Evolutionary conservation across 2,797 vertebrate species (phyloP).

Genomic region (Pelochelys cantorii): DNA sequence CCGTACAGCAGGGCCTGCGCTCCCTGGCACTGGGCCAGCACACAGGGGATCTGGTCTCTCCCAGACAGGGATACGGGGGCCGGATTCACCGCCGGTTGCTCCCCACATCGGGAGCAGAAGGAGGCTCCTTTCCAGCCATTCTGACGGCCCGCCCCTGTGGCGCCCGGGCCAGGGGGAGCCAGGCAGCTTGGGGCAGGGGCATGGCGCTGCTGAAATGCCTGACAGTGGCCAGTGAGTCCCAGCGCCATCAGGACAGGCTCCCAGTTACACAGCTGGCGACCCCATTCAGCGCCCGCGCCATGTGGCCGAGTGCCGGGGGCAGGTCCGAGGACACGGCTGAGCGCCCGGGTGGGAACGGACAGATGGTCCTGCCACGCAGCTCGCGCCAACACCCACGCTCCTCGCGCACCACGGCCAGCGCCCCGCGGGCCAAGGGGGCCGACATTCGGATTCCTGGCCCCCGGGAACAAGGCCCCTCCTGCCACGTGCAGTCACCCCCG

Average conservation of each 20-base stretch:
- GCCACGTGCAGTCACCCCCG: neutral
- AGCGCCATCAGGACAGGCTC: slow-evolving; percentile 55
- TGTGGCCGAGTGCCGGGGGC: neutral
- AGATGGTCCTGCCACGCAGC: slow-evolving; percentile 57
- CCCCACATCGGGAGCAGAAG: too few relatives aligned
- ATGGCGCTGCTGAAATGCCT: slow-evolving; percentile 62
- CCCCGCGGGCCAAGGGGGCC: accelerated
- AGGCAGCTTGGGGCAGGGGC: slow-evolving; percentile 53
- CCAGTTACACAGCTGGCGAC: slow-evolving; percentile 57
- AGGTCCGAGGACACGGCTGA: slow-evolving; percentile 70
- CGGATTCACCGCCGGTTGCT: too few relatives aligned
- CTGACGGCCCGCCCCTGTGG: too few relatives aligned
- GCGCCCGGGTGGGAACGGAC: slow-evolving; percentile 50
- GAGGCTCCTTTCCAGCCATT: too few relatives aligned
- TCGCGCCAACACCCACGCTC: slow-evolving; percentile 49
- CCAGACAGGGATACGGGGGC: too few relatives aligned
- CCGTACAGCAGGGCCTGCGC: accelerated
- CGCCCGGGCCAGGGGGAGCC: neutral
- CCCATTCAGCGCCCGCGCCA: slow-evolving; percentile 41
- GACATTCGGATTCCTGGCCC: neutral
- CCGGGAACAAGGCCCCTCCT: neutral
- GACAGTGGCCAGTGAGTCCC: slow-evolving; percentile 75
- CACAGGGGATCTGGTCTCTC: too few relatives aligned
- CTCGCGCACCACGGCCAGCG: neutral
- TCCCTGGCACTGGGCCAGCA: too few relatives aligned